These are phyloP conservation scores for Porites lobata DNA, from an alignment of 92 coral and sea anemone genomes.

Conservation along the genomic window DNA sequence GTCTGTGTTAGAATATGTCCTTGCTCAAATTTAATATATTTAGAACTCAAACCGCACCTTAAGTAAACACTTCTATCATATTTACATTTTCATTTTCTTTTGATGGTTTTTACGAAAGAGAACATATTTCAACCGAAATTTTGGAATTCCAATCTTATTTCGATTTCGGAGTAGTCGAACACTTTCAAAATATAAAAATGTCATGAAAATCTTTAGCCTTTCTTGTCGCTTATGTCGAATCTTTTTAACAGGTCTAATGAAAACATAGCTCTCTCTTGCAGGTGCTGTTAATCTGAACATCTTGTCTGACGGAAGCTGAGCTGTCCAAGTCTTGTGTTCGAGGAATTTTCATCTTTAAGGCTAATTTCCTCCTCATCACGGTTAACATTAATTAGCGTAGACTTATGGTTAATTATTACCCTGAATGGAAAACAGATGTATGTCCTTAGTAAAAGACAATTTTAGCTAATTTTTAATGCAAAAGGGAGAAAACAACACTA, in stretches of 20 bases:
- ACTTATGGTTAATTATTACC: background rate
- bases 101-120: background rate
- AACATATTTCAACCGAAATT: background rate
- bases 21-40: background rate
- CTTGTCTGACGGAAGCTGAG: conserved; percentile 13
- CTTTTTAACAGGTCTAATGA: background rate
- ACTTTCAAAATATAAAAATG: too few relatives aligned
- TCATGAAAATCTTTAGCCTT: too few relatives aligned
- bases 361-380: conserved; percentile 32
- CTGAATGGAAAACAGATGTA: background rate
- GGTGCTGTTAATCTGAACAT: conserved; percentile 2
- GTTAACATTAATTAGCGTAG: conserved; percentile 5
- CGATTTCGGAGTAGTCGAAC: too few relatives aligned
- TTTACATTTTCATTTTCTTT: background rate
- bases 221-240: background rate
- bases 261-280: background rate
- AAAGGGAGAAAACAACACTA: background rate
- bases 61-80: background rate
- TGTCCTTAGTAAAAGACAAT: background rate
- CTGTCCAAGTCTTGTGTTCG: conserved; percentile 24
- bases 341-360: conserved; percentile 12
- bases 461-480: background rate
- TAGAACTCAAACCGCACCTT: conserved; percentile 18
- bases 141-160: background rate
- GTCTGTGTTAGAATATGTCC: background rate